These are phyloP conservation scores for Hyposmocoma kahamanoa DNA, from an alignment of 1,140 invertebrate species.

Conservation along the genomic window DNA sequence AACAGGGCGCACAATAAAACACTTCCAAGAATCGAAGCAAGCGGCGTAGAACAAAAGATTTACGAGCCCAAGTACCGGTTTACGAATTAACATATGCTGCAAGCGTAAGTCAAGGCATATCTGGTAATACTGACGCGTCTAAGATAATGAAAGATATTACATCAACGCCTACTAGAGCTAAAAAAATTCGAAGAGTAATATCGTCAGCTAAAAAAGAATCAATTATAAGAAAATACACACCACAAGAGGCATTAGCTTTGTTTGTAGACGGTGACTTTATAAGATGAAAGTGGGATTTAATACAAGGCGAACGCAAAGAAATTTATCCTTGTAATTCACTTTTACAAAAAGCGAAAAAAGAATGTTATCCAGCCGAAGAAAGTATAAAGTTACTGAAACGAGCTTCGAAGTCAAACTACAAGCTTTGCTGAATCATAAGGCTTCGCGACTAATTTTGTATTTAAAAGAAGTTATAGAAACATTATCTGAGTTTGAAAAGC, in stretches of 20 bases:
- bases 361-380: constrained; percentile 7
- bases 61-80: constrained; percentile 19
- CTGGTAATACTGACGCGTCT: constrained; percentile 7
- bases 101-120: constrained; percentile 8
- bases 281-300: constrained; percentile 7
- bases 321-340: constrained; percentile 12
- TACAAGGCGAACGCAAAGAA: constrained; percentile 2
- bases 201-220: neutral
- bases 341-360: constrained; percentile 8
- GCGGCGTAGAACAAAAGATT: no score
- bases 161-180: neutral
- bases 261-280: constrained; percentile 12
- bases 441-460: constrained; percentile 19
- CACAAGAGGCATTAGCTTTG: constrained; percentile 12
- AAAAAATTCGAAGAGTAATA: constrained; percentile 6
- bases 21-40: constrained; percentile 25
- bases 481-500: constrained; percentile 13
- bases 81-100: constrained; percentile 22
- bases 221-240: constrained; percentile 16
- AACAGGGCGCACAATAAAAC: constrained; percentile 17
- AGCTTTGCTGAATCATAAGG: constrained; percentile 26
- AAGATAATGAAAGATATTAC: constrained; percentile 3
- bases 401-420: constrained; percentile 30
- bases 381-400: constrained; percentile 23
- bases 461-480: constrained; percentile 20